phyloP scores from a whole-genome alignment of 2,113 vertebrate species.

The Alethe castanea region DNA sequence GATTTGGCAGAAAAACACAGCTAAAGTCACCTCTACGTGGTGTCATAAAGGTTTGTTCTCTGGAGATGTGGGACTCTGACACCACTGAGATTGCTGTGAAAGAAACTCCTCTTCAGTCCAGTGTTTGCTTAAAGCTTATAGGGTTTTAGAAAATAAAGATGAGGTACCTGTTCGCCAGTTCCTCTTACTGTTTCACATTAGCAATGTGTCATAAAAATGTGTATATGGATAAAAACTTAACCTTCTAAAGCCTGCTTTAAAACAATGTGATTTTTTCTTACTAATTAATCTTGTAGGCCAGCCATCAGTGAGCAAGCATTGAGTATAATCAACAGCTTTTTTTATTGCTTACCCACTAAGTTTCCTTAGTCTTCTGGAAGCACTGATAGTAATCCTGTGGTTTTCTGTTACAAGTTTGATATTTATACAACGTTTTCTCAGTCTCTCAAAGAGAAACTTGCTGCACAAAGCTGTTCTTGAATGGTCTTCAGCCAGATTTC shows the following conservation, averaged over 20 bases:
- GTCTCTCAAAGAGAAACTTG: neutral
- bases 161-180: neutral
- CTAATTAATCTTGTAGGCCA: neutral
- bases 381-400: accelerated
- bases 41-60: neutral
- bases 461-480: neutral
- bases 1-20: neutral
- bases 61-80: neutral
- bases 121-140: neutral
- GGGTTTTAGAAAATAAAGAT: neutral
- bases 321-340: neutral
- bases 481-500: neutral
- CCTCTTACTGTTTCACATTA: neutral
- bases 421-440: neutral
- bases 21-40: neutral
- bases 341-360: neutral
- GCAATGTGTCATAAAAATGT: neutral
- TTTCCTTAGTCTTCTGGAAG: neutral
- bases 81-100: neutral
- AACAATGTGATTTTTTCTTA: neutral
- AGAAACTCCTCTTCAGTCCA: neutral
- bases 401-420: neutral
- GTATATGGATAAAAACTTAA: neutral
- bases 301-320: neutral
- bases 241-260: neutral